phyloP scores from a whole-genome alignment of 2,888 invertebrate species.

The Trimorus sp. region DNA sequence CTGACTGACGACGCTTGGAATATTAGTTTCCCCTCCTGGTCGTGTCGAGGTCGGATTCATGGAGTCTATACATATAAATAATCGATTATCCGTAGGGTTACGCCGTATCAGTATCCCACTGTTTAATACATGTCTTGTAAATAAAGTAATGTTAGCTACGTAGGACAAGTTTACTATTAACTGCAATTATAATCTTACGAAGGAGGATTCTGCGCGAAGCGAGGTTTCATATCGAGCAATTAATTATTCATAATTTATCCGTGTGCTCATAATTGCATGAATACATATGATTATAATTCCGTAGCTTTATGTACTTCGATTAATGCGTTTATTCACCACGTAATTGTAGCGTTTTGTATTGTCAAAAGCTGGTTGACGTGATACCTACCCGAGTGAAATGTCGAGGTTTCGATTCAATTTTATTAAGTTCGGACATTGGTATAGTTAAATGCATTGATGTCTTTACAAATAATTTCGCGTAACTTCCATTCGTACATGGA shows the following conservation, averaged over 20 bases:
- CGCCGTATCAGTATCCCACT: conserved; percentile 69
- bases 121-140: conserved; percentile 76
- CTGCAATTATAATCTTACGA: conserved; percentile 19
- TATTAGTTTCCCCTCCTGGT: conserved; percentile 81
- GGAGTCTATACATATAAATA: conserved; percentile 61
- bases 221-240: conserved; percentile 50
- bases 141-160: conserved; percentile 72
- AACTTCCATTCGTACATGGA: too few species aligned
- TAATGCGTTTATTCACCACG: conserved; percentile 30
- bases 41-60: conserved; percentile 69
- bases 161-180: conserved; percentile 70
- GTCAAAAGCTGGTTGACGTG: conserved; percentile 7
- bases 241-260: conserved; percentile 71
- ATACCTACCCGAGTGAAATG: too few species aligned
- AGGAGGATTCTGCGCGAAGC: conserved; percentile 43
- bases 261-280: conserved; percentile 61
- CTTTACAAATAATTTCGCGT: too few species aligned
- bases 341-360: conserved; percentile 34
- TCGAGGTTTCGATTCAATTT: too few species aligned
- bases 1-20: conserved; percentile 62
- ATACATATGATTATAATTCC: conserved; percentile 56
- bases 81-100: conserved; percentile 67
- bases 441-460: too few species aligned
- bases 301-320: conserved; percentile 50
- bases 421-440: too few species aligned